A percentile compares a stretch with the other conserved stretches of the same genome.
phyloP scores from a whole-genome alignment of 1,140 invertebrate genomes.

The Zaprionus vittiger region DNA sequence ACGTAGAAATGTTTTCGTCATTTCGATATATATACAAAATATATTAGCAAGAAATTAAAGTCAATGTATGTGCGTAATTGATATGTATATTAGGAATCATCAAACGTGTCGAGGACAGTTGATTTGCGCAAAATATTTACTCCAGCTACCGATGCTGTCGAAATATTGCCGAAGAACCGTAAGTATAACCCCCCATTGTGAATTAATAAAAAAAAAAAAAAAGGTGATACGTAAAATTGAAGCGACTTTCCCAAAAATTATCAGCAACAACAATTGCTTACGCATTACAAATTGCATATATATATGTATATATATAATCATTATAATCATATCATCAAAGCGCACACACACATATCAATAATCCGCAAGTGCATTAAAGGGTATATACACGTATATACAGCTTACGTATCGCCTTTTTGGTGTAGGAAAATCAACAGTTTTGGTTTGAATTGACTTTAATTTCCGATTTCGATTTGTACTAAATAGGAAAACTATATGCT shows the following conservation, averaged over 20 bases:
- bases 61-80: slow-evolving; percentile 23
- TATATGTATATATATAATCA: neutral
- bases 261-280: neutral
- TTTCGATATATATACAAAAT: slow-evolving; percentile 1
- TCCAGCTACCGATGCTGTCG: slow-evolving; percentile 90
- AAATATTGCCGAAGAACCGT: slow-evolving; percentile 89
- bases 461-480: slow-evolving; percentile 41
- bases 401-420: slow-evolving; percentile 75
- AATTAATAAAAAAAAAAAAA: slow-evolving; percentile 14
- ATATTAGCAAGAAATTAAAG: neutral
- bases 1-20: neutral
- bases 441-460: slow-evolving; percentile 22
- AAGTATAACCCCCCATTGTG: slow-evolving; percentile 80
- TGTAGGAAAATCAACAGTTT: neutral
- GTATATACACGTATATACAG: neutral
- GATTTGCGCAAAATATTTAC: slow-evolving; percentile 94
- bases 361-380: neutral
- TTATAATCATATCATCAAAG: neutral
- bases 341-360: neutral
- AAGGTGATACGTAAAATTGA: slow-evolving; percentile 75
- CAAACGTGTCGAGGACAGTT: slow-evolving; percentile 86
- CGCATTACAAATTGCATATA: neutral
- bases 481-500: slow-evolving; percentile 94
- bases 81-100: slow-evolving; percentile 80
- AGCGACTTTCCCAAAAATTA: neutral